These are phyloP conservation scores for Apogon hyalosoma DNA, from an alignment of 2,797 vertebrate genomes.

Conservation along the genomic window DNA sequence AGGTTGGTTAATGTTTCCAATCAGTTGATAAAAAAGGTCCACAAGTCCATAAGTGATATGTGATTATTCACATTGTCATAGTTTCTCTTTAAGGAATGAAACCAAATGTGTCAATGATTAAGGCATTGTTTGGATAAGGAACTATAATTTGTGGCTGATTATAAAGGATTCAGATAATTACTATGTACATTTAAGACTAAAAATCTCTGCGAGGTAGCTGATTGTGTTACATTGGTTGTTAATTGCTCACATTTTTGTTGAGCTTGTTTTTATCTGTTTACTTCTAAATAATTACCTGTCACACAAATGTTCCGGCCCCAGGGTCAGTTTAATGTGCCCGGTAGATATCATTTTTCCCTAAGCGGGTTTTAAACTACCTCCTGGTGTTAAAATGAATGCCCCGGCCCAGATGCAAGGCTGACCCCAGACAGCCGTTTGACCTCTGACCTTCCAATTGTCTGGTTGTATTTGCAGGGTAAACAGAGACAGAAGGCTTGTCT, in stretches of 20 bases:
- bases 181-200: constrained; percentile 23
- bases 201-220: constrained; percentile 21
- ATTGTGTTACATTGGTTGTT: constrained; percentile 38
- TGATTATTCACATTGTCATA: constrained; percentile 18
- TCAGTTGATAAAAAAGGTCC: background rate
- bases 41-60: constrained; percentile 32
- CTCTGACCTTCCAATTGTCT: constrained; percentile 68
- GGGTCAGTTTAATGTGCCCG: constrained; percentile 55
- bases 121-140: constrained; percentile 54
- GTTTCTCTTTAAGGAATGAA: constrained; percentile 26
- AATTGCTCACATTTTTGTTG: constrained; percentile 20
- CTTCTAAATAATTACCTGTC: constrained; percentile 60
- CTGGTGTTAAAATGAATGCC: constrained; percentile 65
- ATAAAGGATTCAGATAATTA: constrained; percentile 39
- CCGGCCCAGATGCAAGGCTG: constrained; percentile 49
- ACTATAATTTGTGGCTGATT: constrained; percentile 23
- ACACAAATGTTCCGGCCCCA: constrained; percentile 39
- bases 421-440: constrained; percentile 72
- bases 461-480: constrained; percentile 57
- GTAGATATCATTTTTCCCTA: constrained; percentile 57
- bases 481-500: constrained; percentile 63
- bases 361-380: constrained; percentile 60
- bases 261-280: constrained; percentile 42
- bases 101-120: constrained; percentile 56
- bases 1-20: background rate